Evolutionary conservation across 2,888 invertebrate species (phyloP), one percentile per base, ranked within the genome.

Genomic region (Criorhina ranunculi): DNA sequence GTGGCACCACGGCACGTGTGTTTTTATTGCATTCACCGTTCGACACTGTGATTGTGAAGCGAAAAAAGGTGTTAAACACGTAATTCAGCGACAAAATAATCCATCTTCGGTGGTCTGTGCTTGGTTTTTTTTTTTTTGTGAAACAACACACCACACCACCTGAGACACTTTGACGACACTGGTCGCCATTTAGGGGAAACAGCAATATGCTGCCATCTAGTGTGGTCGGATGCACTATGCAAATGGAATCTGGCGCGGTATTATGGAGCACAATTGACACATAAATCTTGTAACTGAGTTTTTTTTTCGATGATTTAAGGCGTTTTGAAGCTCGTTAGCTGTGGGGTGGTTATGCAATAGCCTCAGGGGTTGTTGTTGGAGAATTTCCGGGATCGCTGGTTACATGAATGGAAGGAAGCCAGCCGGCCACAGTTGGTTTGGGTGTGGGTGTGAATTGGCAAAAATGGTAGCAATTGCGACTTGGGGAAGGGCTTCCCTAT

Each of bases 121-220:
- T n/a, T n/a, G n/a, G n/a, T n/a, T n/a, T n/a, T n/a, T n/a, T n/a
- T n/a, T n/a, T 73, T 79, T 73, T 31, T 73, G 64, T 35, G 42
- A 42, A 66, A 44, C 44, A 51, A 72, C 73, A 24, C 62, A 44
- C 75, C 35, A 8, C 42, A 35, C 49, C 55, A 59, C 42, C 40
- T 62, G 75, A 81, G 80, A 81, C 80, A 81, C 67, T 62, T 81
- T 81, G 81, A 81, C 81, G 81, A 81, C 76, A 76, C 69, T 40
- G 55, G 3, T 24, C 49, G 5, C 81, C 81, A 57, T 64, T 69
- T 64, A 70, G 12, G 81, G 75, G 29, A 24, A 57, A 51, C 64
- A 17, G 64, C 81, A 64, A 70, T 67, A 69, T 81, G 76, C 69
- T 62, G 66, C 35, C 69, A 76, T 67, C 40, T 53, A 53, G 80